Percentiles rank a stretch among this genome's conserved stretches.
phyloP scores from a whole-genome alignment of 2,888 invertebrate species.

The Palloptera scutellata region DNA sequence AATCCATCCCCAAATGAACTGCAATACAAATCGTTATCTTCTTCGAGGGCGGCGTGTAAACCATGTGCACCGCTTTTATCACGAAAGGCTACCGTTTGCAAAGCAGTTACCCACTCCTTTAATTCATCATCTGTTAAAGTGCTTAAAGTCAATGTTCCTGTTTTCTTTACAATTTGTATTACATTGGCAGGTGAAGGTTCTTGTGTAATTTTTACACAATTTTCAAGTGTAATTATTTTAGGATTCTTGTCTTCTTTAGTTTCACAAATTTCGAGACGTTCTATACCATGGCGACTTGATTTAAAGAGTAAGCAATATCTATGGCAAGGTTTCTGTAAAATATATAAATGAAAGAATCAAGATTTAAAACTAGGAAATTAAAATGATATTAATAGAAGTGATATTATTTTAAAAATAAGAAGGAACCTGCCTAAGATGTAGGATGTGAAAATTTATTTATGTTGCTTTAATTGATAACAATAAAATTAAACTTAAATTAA shows the following conservation, averaged over 20 bases:
- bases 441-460: too few species aligned
- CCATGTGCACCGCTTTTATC: conserved; percentile 67
- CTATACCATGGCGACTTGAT: conserved; percentile 85
- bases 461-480: too few species aligned
- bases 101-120: conserved; percentile 79
- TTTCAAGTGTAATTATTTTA: conserved; percentile 83
- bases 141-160: conserved; percentile 70
- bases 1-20: conserved; percentile 81
- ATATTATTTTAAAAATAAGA: too few species aligned
- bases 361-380: too few species aligned
- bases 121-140: conserved; percentile 73
- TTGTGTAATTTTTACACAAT: conserved; percentile 85
- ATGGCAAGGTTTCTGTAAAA: conserved; percentile 81
- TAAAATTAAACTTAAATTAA: too few species aligned
- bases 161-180: conserved; percentile 77
- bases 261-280: conserved; percentile 86
- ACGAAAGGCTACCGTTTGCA: conserved; percentile 84
- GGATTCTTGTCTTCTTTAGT: conserved; percentile 78
- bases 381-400: too few species aligned
- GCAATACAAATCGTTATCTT: conserved; percentile 89
- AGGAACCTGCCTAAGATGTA: too few species aligned
- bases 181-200: conserved; percentile 69
- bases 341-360: neutral
- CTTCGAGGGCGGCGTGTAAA: conserved; percentile 71
- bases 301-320: conserved; percentile 72